Conservation (phyloP, 2,888 invertebrate species). For the Microchrysa polita region DNA sequence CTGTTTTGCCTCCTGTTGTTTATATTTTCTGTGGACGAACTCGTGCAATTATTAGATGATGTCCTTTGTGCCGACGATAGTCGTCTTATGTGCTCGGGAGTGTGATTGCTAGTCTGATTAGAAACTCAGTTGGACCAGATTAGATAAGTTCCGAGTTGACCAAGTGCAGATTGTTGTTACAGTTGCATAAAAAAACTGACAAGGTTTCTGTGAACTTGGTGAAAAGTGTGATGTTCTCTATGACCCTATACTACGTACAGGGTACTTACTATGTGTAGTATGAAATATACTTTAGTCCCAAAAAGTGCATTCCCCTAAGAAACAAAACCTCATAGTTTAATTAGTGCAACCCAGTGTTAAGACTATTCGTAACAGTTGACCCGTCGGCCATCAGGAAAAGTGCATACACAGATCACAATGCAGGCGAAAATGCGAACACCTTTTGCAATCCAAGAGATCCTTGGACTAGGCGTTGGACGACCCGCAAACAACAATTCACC, state of each 20-base stretch:
- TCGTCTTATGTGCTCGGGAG: slow-evolving; percentile 2
- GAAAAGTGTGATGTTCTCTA: background rate
- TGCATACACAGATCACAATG: slow-evolving; percentile 53
- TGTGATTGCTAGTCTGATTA: background rate
- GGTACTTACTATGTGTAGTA: slow-evolving; percentile 9
- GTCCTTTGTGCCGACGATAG: slow-evolving; percentile 7
- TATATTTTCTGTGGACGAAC: slow-evolving; percentile 8
- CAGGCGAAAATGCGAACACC: slow-evolving; percentile 65
- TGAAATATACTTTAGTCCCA: background rate
- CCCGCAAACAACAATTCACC: slow-evolving; percentile 52
- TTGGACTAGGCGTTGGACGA: slow-evolving; percentile 60
- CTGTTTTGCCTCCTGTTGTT: slow-evolving; percentile 30
- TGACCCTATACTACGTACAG: background rate
- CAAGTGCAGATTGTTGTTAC: background rate
- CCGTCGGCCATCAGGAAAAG: slow-evolving; percentile 25
- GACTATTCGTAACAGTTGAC: background rate
- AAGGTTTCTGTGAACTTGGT: too few species aligned
- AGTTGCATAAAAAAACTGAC: background rate
- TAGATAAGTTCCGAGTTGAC: background rate
- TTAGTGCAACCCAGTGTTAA: background rate
- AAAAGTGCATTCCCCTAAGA: background rate
- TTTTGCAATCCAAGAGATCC: slow-evolving; percentile 63
- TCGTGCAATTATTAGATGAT: slow-evolving; percentile 34
- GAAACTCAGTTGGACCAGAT: slow-evolving; percentile 22
- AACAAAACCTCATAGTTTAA: background rate